phyloP scores from a whole-genome alignment of 2,113 vertebrate genomes.

The Brachypteracias leptosomus region DNA sequence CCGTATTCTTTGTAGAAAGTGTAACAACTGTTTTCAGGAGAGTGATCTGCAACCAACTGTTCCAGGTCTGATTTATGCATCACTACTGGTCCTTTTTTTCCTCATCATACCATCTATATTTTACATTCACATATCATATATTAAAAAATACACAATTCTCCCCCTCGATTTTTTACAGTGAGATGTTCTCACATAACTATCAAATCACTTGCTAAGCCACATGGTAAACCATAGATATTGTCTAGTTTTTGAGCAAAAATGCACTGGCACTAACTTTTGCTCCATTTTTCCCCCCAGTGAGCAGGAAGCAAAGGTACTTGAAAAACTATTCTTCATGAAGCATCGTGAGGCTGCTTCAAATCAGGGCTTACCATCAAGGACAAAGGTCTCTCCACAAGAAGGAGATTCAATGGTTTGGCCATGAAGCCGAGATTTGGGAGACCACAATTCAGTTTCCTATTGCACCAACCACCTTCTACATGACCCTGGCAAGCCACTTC shows the following conservation, averaged over 20 bases:
- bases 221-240: neutral
- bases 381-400: neutral
- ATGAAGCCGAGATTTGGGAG: neutral
- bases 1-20: neutral
- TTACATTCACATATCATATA: neutral
- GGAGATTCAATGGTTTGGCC: neutral
- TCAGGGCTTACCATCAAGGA: neutral
- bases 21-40: neutral
- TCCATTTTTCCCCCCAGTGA: neutral
- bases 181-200: neutral
- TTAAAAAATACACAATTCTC: neutral
- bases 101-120: neutral
- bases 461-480: neutral
- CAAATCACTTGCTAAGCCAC: neutral
- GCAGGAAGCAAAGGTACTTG: neutral
- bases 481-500: neutral
- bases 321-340: neutral
- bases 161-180: neutral
- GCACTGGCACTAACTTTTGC: neutral
- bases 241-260: neutral
- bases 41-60: neutral
- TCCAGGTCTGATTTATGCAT: neutral
- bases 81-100: neutral
- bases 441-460: neutral
- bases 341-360: neutral